phyloP scores from a whole-genome alignment of 1,140 invertebrate genomes.

The Tetramorium alpestre region DNA sequence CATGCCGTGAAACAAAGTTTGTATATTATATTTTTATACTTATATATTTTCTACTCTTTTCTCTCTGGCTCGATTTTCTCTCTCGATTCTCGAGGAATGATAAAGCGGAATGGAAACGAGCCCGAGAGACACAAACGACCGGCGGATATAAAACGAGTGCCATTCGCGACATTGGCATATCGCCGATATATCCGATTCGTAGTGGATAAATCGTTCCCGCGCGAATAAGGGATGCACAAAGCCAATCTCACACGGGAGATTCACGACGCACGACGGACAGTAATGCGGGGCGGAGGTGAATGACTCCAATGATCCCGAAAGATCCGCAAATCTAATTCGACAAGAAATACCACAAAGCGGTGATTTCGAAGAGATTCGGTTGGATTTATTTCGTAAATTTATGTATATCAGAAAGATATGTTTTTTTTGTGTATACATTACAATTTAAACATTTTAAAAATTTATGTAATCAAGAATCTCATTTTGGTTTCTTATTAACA shows the following conservation, averaged over 20 bases:
- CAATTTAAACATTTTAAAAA: not conserved
- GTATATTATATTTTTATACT: not conserved
- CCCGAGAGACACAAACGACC: constrained; percentile 8
- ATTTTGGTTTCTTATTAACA: not conserved
- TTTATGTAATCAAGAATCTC: not conserved
- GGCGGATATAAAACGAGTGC: constrained; percentile 35
- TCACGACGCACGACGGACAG: constrained; percentile 48
- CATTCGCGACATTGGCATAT: constrained; percentile 62
- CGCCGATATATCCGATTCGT: constrained; percentile 50
- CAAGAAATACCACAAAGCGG: not conserved
- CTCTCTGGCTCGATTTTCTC: not conserved
- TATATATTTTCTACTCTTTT: not conserved
- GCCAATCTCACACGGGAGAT: constrained; percentile 80
- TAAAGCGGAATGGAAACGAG: not conserved
- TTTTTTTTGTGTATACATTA: not conserved
- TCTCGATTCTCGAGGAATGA: not conserved
- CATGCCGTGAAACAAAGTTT: not conserved
- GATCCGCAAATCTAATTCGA: constrained; percentile 62
- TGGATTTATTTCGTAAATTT: not conserved
- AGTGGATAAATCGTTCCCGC: constrained; percentile 61
- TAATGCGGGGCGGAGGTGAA: constrained; percentile 1
- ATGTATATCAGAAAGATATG: not conserved
- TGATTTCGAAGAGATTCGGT: not conserved
- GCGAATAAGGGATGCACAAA: constrained; percentile 59
- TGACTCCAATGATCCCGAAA: constrained; percentile 9